Evolutionary conservation across 1,140 invertebrate genomes (phyloP).

Genomic region (Dryas iulia): DNA sequence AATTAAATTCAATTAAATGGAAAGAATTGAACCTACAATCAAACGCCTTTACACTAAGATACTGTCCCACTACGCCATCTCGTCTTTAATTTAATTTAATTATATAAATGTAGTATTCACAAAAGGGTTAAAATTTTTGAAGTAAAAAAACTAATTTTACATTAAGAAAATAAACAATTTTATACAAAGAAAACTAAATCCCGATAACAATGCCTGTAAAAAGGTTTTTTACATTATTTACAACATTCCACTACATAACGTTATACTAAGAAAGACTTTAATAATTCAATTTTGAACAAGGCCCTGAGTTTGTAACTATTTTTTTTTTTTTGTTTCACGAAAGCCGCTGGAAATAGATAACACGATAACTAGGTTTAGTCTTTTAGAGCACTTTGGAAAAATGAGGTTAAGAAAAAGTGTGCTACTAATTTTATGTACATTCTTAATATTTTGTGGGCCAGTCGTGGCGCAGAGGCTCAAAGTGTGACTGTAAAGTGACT

Average conservation of each 20-base stretch:
- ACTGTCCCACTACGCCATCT: too few relatives aligned
- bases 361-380: not conserved
- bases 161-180: not conserved
- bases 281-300: not conserved
- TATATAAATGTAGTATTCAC: too few relatives aligned
- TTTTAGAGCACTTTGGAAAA: not conserved
- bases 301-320: not conserved
- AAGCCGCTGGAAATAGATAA: not conserved
- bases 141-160: too few relatives aligned
- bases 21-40: too few relatives aligned
- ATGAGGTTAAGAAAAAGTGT: not conserved
- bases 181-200: not conserved
- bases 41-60: too few relatives aligned
- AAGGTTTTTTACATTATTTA: not conserved
- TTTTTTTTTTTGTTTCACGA: not conserved
- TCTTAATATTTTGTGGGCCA: not conserved
- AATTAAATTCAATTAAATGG: too few relatives aligned
- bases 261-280: not conserved
- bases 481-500: too few relatives aligned
- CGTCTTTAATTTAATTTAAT: too few relatives aligned
- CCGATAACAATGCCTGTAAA: not conserved
- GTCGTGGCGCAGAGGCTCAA: not conserved
- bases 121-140: too few relatives aligned
- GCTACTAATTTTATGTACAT: not conserved
- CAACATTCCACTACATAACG: not conserved